Percentiles rank a stretch among this genome's conserved stretches.
Evolutionary conservation across 2,113 vertebrate genomes (phyloP).

Genomic region (Egretta garzetta): DNA sequence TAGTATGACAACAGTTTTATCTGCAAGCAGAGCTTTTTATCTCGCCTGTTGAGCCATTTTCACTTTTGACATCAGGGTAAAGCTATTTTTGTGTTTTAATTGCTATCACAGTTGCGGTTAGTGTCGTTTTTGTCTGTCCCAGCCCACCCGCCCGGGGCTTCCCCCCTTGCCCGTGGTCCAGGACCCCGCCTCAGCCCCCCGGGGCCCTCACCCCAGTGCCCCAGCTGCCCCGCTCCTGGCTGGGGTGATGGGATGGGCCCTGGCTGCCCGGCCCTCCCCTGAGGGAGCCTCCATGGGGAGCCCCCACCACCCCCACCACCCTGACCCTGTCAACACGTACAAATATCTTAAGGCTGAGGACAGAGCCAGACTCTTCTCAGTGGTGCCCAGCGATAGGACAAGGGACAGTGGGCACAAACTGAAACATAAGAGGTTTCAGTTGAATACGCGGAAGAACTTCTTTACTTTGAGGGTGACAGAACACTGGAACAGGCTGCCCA

Average conservation of each 20-base stretch:
- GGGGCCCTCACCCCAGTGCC: background rate
- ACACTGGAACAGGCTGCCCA: too few relatives aligned
- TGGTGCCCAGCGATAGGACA: too few relatives aligned
- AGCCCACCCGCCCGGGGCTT: background rate
- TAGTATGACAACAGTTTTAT: background rate
- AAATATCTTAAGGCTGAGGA: too few relatives aligned
- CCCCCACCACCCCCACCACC: accelerated
- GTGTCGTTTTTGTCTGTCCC: accelerated
- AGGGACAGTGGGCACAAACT: too few relatives aligned
- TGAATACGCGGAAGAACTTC: too few relatives aligned
- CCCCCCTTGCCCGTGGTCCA: background rate
- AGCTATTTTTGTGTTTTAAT: background rate
- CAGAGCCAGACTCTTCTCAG: too few relatives aligned
- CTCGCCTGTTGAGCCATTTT: background rate
- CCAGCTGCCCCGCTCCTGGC: background rate
- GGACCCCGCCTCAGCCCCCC: accelerated
- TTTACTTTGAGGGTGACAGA: too few relatives aligned
- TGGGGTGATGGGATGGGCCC: background rate
- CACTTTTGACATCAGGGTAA: background rate
- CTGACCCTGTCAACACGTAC: too few relatives aligned
- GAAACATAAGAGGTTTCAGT: too few relatives aligned
- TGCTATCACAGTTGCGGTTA: background rate
- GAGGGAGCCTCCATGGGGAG: background rate
- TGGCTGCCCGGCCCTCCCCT: background rate
- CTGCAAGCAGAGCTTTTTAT: background rate